Conservation (phyloP, 2,797 vertebrate species). For the Gymnothorax reevesii region DNA sequence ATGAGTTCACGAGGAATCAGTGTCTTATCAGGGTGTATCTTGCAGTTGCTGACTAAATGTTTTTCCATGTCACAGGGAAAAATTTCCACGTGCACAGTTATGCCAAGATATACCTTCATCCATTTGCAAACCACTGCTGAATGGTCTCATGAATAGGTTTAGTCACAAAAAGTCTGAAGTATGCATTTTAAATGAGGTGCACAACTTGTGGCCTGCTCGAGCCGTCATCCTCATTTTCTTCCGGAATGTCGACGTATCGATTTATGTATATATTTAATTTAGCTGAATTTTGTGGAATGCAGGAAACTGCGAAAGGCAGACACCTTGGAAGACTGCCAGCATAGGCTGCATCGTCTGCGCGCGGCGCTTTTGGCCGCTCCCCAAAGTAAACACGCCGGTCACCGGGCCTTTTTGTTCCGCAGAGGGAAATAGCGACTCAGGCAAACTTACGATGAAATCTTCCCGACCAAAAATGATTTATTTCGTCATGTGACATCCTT, state of each 20-base stretch:
- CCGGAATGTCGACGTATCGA: not conserved
- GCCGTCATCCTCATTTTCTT: conserved; percentile 2
- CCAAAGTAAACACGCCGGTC: conserved; percentile 18
- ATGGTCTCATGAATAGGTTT: not conserved
- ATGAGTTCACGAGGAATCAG: not conserved
- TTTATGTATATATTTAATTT: conserved; percentile 10
- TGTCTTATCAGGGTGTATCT: not conserved
- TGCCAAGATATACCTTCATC: conserved; percentile 29
- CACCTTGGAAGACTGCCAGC: conserved; percentile 28
- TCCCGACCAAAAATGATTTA: conserved; percentile 20
- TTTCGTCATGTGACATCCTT: conserved; percentile 17
- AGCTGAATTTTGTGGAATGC: conserved; percentile 22
- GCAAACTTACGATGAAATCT: conserved; percentile 11
- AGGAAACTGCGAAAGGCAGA: conserved; percentile 21
- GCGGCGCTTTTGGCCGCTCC: conserved; percentile 19
- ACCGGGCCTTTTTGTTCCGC: conserved; percentile 6
- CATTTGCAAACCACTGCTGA: not conserved
- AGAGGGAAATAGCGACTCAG: conserved; percentile 19
- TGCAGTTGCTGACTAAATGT: not conserved
- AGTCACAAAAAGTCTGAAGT: not conserved
- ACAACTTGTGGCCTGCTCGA: conserved; percentile 2
- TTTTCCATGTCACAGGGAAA: not conserved
- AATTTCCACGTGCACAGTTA: conserved; percentile 22
- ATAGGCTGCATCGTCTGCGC: conserved; percentile 8
- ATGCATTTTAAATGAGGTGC: conserved; percentile 27